Evolutionary conservation across 1,140 invertebrate genomes (phyloP), one percentile per base, ranked within the genome.

Genomic region (Drosophila arawakana): DNA sequence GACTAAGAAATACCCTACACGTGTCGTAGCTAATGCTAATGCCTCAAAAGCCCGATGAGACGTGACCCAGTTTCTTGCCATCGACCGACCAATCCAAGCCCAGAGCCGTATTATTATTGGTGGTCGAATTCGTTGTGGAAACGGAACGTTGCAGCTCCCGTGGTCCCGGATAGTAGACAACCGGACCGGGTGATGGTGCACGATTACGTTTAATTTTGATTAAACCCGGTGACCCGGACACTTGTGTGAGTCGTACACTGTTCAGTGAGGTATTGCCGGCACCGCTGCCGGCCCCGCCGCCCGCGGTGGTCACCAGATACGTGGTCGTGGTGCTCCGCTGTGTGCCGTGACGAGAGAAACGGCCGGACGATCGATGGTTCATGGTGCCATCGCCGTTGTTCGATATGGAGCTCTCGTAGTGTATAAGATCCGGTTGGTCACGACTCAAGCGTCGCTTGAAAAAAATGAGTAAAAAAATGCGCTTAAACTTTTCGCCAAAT

Each of bases 401-500:
- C 44, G 96, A 97, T 49, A 96, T 94, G 78, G 96, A 94, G 78
- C 96, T 96, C 90, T 97, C 96, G 85, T 97, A 96, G 88, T 96
- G 95, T 7, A 96, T 95, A 80, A 95, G 93, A 92, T 97, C 95
- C 63, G 96, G 94, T 70, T 96, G 95, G 72, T 96, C 95, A 54
- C 95, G 91, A 73, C 95, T 95, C 57, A 92, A 84, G 78, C 93
- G 80, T 34, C 93, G 92, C 49, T 95, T 95, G 92, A 97, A 98
- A 93, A 98, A 98, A 83, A 97, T 94, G 81, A 96, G 95, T 62
- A 98, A 93, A 92, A 98, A 98, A 62, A 98, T 95, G 43, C 96
- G 94, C 84, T 98, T 97, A 93, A 99, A 99, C 91, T 99, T 99
- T 89, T 98, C 97, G 0, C 98, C 98, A 91, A 99, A 98, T 41